Percentiles rank a stretch among this genome's conserved stretches.
These are phyloP conservation scores for Julus scandinavius DNA, from an alignment of 2,888 invertebrate genomes.

Conservation along the genomic window DNA sequence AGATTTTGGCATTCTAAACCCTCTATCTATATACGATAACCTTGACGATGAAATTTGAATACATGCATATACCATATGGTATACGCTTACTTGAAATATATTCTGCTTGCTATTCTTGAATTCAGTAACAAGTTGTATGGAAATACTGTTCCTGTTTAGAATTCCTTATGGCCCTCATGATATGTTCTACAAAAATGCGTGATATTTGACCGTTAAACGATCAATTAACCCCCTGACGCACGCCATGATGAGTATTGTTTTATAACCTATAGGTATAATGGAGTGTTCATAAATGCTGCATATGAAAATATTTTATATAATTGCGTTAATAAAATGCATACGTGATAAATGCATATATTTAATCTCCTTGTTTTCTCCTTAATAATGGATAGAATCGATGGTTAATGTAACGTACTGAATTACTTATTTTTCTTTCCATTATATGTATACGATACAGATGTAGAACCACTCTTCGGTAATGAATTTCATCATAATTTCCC, in stretches of 20 bases:
- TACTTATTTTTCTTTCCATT: too few species aligned
- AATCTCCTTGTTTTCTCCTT: neutral
- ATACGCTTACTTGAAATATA: neutral
- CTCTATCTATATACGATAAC: slow-evolving; percentile 13
- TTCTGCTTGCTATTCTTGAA: neutral
- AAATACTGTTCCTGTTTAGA: neutral
- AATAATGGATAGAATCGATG: too few species aligned
- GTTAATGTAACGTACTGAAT: too few species aligned
- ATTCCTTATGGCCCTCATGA: neutral
- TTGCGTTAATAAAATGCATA: neutral
- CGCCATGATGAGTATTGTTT: neutral
- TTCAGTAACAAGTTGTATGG: neutral
- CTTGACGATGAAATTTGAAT: slow-evolving; percentile 3
- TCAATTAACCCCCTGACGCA: slow-evolving; percentile 1
- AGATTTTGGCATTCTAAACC: neutral
- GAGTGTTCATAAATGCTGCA: neutral
- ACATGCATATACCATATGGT: neutral
- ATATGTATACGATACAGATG: too few species aligned
- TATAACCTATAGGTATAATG: neutral
- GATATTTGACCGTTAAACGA: neutral
- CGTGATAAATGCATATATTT: neutral
- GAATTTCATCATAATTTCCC: too few species aligned
- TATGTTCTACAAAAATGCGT: neutral
- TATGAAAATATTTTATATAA: neutral
- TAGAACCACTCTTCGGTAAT: too few species aligned